phyloP scores from a whole-genome alignment of 2,797 vertebrate genomes.

The Crotalus adamanteus region DNA sequence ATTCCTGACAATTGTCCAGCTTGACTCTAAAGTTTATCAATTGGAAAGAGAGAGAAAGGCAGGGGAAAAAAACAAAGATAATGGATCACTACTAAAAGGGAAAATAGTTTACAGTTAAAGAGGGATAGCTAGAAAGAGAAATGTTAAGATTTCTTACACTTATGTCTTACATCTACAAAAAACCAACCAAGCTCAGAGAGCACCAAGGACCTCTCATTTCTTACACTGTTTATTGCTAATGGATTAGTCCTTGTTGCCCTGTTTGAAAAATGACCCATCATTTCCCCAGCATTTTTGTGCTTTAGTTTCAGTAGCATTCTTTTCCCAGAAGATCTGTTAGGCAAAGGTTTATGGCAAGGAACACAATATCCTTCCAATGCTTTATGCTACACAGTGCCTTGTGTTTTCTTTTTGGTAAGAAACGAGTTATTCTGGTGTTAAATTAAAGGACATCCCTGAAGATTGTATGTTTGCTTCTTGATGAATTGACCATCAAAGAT shows the following conservation, averaged over 20 bases:
- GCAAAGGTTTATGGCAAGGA: slow-evolving; percentile 15
- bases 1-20: background rate
- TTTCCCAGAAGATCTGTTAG: slow-evolving; percentile 21
- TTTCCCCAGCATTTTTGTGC: slow-evolving; percentile 1
- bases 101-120: background rate
- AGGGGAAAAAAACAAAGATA: background rate
- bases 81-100: background rate
- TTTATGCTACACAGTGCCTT: background rate
- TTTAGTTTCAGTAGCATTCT: slow-evolving; percentile 4
- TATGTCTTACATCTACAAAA: background rate
- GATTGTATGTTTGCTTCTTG: background rate
- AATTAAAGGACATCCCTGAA: background rate
- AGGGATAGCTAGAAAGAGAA: background rate
- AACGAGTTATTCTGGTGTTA: background rate
- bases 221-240: slow-evolving; percentile 8
- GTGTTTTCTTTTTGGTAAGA: background rate
- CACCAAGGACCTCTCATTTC: background rate
- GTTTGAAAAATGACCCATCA: slow-evolving; percentile 21
- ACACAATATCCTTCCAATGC: slow-evolving; percentile 4
- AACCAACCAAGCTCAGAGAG: background rate
- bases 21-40: background rate
- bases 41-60: background rate
- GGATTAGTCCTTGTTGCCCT: background rate
- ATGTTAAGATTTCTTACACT: slow-evolving; percentile 1
- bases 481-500: background rate